Evolutionary conservation across 2,113 vertebrate species (phyloP).

Genomic region (Festucalex cinctus): DNA sequence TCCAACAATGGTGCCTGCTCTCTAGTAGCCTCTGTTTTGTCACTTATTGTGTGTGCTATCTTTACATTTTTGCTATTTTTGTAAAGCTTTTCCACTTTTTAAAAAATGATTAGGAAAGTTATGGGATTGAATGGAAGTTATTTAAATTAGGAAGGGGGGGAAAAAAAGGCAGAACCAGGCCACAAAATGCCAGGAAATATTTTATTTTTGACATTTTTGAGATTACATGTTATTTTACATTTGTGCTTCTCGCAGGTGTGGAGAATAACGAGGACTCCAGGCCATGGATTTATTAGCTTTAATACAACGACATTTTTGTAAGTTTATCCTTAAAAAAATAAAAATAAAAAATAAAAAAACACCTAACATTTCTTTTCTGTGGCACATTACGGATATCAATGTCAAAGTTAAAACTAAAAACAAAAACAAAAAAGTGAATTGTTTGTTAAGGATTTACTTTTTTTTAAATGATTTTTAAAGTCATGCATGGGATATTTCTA

Average conservation of each 20-base stretch:
- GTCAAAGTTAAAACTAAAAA: not conserved
- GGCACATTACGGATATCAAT: not conserved
- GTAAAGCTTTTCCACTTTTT: not conserved
- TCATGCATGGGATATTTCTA: not conserved
- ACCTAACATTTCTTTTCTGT: not conserved
- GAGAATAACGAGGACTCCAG: conserved; percentile 56
- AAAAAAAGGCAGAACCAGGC: not conserved
- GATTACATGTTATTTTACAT: not conserved
- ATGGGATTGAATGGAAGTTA: not conserved
- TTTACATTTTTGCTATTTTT: conserved; percentile 26
- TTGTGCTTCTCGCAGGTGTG: conserved; percentile 60
- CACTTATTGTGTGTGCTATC: conserved; percentile 34
- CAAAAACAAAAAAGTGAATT: not conserved
- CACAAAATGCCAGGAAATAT: not conserved
- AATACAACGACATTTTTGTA: conserved; percentile 68
- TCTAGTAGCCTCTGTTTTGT: conserved; percentile 65
- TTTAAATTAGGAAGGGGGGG: not conserved
- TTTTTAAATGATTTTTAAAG: not conserved
- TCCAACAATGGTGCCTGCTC: conserved; percentile 5
- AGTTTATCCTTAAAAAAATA: conserved; percentile 49
- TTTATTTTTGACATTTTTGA: not conserved
- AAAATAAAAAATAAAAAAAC: no score
- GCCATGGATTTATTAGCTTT: conserved; percentile 74
- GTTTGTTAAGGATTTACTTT: not conserved
- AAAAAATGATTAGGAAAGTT: not conserved